A percentile compares a stretch with the other conserved stretches of the same genome.
These are phyloP conservation scores for Aphis gossypii DNA, from an alignment of 1,140 invertebrate species.

Conservation along the genomic window DNA sequence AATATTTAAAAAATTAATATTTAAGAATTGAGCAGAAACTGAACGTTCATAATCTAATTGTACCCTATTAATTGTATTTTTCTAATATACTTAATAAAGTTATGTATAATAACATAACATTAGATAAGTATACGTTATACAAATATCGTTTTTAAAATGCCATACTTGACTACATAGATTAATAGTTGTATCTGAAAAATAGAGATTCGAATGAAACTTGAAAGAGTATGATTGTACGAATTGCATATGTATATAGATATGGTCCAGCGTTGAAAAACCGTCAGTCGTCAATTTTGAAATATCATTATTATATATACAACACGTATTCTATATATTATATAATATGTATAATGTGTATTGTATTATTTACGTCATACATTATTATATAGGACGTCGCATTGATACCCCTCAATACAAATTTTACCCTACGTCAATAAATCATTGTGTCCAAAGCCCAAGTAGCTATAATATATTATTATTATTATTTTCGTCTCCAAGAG, in stretches of 20 bases:
- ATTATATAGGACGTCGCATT: background rate
- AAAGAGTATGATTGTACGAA: background rate
- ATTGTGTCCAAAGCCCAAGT: background rate
- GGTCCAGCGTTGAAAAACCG: background rate
- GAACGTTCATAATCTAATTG: no score
- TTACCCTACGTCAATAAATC: background rate
- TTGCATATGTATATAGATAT: background rate
- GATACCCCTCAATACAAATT: constrained; percentile 6
- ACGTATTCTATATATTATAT: background rate
- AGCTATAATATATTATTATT: background rate
- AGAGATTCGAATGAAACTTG: background rate
- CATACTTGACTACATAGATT: background rate
- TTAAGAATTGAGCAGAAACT: no score
- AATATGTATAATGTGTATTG: background rate
- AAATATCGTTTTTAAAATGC: background rate
- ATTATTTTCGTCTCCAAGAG: background rate
- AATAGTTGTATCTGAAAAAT: background rate
- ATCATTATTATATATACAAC: background rate
- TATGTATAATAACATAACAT: background rate
- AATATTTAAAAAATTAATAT: no score
- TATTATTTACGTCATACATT: background rate
- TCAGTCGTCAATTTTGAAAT: background rate
- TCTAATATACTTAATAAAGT: background rate
- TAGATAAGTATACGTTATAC: background rate
- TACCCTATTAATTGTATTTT: background rate